A percentile compares a stretch with the other conserved stretches of the same genome.
These are phyloP conservation scores for Crocodylus rhombifer DNA, from an alignment of 2,797 vertebrate genomes.

Conservation along the genomic window DNA sequence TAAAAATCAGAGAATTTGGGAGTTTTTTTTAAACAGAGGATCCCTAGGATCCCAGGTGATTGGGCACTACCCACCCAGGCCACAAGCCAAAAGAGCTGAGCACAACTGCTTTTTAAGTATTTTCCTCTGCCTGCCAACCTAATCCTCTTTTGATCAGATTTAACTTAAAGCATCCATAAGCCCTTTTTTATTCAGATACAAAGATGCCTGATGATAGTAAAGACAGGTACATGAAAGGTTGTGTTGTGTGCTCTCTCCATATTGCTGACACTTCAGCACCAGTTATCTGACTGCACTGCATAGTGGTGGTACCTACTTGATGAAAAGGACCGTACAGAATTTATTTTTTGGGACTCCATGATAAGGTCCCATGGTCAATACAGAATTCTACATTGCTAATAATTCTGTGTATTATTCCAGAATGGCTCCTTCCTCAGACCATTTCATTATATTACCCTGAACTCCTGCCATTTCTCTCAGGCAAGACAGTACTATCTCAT, in stretches of 20 bases:
- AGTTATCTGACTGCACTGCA: neutral
- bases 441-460: neutral
- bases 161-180: neutral
- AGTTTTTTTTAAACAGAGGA: no score
- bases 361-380: accelerated
- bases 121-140: accelerated
- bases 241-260: neutral
- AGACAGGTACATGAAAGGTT: neutral
- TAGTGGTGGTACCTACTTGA: neutral
- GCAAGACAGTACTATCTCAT: neutral
- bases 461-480: neutral
- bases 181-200: neutral
- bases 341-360: neutral
- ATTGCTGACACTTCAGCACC: accelerated
- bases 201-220: neutral
- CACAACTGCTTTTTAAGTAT: neutral
- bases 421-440: neutral
- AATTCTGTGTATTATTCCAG: neutral
- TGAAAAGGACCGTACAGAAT: neutral
- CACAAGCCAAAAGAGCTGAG: no score
- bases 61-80: no score
- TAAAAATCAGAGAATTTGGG: no score
- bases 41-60: no score
- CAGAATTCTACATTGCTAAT: neutral
- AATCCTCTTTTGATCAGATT: neutral